These are phyloP conservation scores for Trachurus trachurus DNA, from an alignment of 2,797 vertebrate genomes.

Conservation along the genomic window DNA sequence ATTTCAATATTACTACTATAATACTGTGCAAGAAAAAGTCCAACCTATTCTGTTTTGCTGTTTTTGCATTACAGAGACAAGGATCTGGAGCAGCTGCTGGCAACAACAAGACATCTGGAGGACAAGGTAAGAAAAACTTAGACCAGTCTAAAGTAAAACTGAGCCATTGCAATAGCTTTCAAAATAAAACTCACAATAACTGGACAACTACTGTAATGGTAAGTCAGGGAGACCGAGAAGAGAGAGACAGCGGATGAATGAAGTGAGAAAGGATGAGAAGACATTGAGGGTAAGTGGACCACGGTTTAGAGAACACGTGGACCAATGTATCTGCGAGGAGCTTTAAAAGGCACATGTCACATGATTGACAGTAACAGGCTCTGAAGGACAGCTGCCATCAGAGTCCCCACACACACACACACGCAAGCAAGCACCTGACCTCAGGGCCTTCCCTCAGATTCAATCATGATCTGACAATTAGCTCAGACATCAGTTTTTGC, in stretches of 20 bases:
- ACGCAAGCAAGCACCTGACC: slow-evolving; percentile 20
- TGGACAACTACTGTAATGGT: not conserved
- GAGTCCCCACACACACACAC: slow-evolving; percentile 8
- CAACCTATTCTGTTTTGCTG: slow-evolving; percentile 41
- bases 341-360: slow-evolving; percentile 60
- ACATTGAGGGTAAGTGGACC: slow-evolving; percentile 4
- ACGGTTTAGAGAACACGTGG: slow-evolving; percentile 37
- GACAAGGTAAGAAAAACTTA: slow-evolving; percentile 87
- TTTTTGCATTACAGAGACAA: slow-evolving; percentile 89
- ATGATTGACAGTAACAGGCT: slow-evolving; percentile 55
- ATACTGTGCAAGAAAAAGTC: not conserved
- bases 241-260: not conserved
- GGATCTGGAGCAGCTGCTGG: slow-evolving; percentile 91
- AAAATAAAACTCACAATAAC: slow-evolving; percentile 25
- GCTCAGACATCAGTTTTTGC: slow-evolving; percentile 27
- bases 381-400: slow-evolving; percentile 56
- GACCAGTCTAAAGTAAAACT: not conserved
- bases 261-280: not conserved
- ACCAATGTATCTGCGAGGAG: slow-evolving; percentile 37
- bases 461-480: slow-evolving; percentile 21
- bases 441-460: slow-evolving; percentile 36
- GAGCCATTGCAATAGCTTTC: not conserved
- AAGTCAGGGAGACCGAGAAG: not conserved
- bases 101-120: slow-evolving; percentile 93
- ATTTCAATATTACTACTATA: not conserved